Percentiles rank a stretch among this genome's conserved stretches.
phyloP scores from a whole-genome alignment of 2,888 invertebrate genomes.

The Clistopyga incitator region DNA sequence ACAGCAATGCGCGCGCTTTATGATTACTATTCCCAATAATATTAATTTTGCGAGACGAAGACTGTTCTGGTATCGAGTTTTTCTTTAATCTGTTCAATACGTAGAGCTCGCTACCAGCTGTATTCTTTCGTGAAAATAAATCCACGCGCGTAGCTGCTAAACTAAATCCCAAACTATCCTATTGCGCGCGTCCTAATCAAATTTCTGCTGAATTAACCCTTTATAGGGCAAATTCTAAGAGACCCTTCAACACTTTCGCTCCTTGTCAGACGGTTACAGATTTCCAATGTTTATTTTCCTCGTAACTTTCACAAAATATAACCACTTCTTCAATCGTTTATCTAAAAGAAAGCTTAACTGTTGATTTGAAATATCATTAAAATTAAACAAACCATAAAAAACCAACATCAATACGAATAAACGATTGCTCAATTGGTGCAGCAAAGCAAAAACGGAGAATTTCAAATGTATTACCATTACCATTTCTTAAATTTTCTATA shows the following conservation, averaged over 20 bases:
- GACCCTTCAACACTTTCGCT: conserved; percentile 5
- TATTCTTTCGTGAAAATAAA: conserved; percentile 45
- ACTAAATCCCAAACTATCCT: conserved; percentile 17
- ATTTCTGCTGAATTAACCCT: conserved; percentile 8
- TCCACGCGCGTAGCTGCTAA: conserved; percentile 43
- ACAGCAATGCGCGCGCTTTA: conserved; percentile 72
- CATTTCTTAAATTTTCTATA: neutral
- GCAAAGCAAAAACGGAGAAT: neutral
- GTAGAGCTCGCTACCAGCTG: conserved; percentile 25
- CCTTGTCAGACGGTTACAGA: neutral
- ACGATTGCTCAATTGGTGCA: neutral
- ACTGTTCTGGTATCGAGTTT: conserved; percentile 37
- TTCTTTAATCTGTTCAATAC: conserved; percentile 2
- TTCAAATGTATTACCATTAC: neutral
- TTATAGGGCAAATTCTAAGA: neutral
- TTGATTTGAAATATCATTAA: neutral
- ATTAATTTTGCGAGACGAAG: conserved; percentile 46
- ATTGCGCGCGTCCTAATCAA: conserved; percentile 43
- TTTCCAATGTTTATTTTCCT: neutral
- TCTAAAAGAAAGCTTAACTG: neutral
- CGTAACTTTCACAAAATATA: neutral
- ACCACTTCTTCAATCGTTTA: conserved; percentile 8
- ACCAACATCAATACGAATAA: neutral
- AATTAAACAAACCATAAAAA: neutral
- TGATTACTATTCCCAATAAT: conserved; percentile 12